Evolutionary conservation across 2,888 invertebrate genomes (phyloP), one percentile per base, ranked within the genome.

Genomic region (Pristionchus entomophagus): DNA sequence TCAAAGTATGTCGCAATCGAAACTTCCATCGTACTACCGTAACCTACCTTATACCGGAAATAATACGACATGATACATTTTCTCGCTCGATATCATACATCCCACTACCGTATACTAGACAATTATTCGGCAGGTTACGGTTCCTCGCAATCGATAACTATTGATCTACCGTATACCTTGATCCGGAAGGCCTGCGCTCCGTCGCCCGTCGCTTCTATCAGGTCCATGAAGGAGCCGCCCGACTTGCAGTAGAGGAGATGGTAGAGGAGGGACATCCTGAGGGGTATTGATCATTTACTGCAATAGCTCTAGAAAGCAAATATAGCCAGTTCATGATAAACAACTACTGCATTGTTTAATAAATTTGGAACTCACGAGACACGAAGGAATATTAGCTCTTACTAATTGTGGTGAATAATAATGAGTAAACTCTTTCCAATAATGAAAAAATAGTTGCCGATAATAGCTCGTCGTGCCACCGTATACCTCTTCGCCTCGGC

Each of bases 241-340:
- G 80, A 83, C 45, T 86, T 86, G 51, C 80, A 80, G 80, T 87
- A 87, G 49, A 85, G 85, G 2, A 87, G 85, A 26, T 80, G 85
- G 49, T 87, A 87, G 38, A 87, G 84, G 38, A 87, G 65, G 26
- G 87, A 87, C 81, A 87, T 77, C 38, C 87, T n/a, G n/a, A n/a
- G n/a, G n/a, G n/a, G n/a, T n/a, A n/a, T n/a, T n/a, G n/a, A n/a
- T n/a, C n/a, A n/a, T n/a, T n/a, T n/a, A n/a, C n/a, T n/a, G n/a
- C n/a, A n/a, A n/a, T n/a, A n/a, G n/a, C n/a, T n/a, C n/a, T 87
- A 19, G 32, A 87, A 6, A n/a, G 35, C 1, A 26, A 29, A 17
- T n/a, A 19, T 26, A 51, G 78, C 32, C 78, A 80, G 51, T 80
- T 51, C 0, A 29, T 17, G 78, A 80, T n/a, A n/a, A n/a, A n/a